A percentile compares a stretch with the other conserved stretches of the same genome.
Conservation (phyloP, 2,888 invertebrate genomes). For the Drosophila kambysellisi region DNA sequence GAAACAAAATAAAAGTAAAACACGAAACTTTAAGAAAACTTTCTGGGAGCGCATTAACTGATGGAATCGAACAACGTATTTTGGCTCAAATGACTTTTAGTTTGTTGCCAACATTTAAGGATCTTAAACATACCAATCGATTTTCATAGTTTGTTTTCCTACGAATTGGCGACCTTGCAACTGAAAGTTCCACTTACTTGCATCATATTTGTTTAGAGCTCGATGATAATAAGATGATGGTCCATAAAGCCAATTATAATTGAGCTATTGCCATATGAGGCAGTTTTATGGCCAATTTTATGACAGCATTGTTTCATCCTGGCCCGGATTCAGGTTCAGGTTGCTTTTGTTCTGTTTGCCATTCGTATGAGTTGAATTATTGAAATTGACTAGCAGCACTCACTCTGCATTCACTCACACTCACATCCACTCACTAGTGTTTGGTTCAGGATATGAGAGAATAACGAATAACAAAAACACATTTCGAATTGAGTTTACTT, state of each 20-base stretch:
- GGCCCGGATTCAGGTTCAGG: neutral
- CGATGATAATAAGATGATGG: conserved; percentile 25
- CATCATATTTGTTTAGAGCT: neutral
- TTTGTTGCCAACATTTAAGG: neutral
- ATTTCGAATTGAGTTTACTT: conserved; percentile 52
- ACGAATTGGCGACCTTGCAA: neutral
- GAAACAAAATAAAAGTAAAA: conserved; percentile 1
- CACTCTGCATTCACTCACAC: conserved; percentile 36
- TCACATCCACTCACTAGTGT: neutral
- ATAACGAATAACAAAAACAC: conserved; percentile 48
- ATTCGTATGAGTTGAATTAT: conserved; percentile 63
- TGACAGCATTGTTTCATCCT: conserved; percentile 51
- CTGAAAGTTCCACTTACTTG: neutral
- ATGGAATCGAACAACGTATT: neutral
- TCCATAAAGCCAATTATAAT: conserved; percentile 41
- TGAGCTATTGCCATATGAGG: conserved; percentile 33
- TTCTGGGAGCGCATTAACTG: neutral
- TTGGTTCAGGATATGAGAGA: conserved; percentile 11
- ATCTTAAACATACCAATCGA: neutral
- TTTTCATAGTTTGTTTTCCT: neutral
- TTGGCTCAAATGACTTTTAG: neutral
- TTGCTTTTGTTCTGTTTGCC: conserved; percentile 33
- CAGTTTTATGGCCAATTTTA: conserved; percentile 54
- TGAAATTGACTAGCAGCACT: conserved; percentile 69
- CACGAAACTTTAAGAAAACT: conserved; percentile 5